A percentile compares a stretch with the other conserved stretches of the same genome.
phyloP scores from a whole-genome alignment of 2,797 vertebrate species.

The Notolepis coatsorum region DNA sequence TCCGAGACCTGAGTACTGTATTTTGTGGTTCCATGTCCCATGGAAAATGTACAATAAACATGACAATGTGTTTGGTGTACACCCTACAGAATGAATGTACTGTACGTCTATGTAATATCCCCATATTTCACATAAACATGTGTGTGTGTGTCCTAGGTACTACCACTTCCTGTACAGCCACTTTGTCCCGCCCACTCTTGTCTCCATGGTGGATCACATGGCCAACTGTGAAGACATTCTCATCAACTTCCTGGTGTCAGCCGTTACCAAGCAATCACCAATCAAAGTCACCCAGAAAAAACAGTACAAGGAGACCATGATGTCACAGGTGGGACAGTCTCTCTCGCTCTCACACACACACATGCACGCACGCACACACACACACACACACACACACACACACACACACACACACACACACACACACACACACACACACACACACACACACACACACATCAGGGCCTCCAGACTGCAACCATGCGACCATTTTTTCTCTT shows the following conservation, averaged over 20 bases:
- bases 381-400: not conserved
- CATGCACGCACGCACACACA: not conserved
- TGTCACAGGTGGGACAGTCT: slow-evolving; percentile 78
- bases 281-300: slow-evolving; percentile 92
- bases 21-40: too few species aligned
- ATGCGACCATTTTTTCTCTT: too few species aligned
- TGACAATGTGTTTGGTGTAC: too few species aligned
- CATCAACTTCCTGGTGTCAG: slow-evolving; percentile 91
- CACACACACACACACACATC: not conserved
- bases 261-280: slow-evolving; percentile 89
- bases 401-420: not conserved
- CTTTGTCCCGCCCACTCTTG: slow-evolving; percentile 82
- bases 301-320: slow-evolving; percentile 82
- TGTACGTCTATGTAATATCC: too few species aligned
- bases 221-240: slow-evolving; percentile 89
- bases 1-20: too few species aligned
- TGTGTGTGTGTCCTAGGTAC: slow-evolving; percentile 77
- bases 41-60: too few species aligned
- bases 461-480: not conserved
- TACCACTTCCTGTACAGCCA: slow-evolving; percentile 91
- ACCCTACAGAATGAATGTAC: too few species aligned
- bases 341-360: too few species aligned
- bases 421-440: not conserved
- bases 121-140: too few species aligned
- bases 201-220: slow-evolving; percentile 81